Percentiles rank a stretch among this genome's conserved stretches.
Evolutionary conservation across 2,888 invertebrate genomes (phyloP).

Genomic region (Oxytorus armatus): DNA sequence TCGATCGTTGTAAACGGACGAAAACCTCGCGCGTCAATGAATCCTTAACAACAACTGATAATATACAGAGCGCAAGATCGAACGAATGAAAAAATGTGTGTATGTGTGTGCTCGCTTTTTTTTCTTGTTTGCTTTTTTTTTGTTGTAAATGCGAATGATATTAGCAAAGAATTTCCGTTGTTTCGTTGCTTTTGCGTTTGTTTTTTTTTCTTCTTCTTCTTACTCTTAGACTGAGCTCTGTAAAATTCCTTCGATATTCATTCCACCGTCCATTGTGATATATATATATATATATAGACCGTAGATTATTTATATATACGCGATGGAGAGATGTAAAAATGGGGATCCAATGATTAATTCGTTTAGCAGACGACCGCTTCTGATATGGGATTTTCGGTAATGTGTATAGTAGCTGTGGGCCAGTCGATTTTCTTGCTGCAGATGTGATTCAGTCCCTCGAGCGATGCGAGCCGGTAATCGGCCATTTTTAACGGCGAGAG

Average conservation of each 20-base stretch:
- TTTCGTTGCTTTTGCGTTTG: slow-evolving; percentile 33
- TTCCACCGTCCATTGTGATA: slow-evolving; percentile 35
- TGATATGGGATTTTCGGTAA: slow-evolving; percentile 92
- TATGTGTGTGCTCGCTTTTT: slow-evolving; percentile 36
- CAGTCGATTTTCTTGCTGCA: slow-evolving; percentile 85
- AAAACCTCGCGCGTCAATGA: slow-evolving; percentile 68
- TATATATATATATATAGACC: slow-evolving; percentile 44
- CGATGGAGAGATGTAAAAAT: slow-evolving; percentile 63
- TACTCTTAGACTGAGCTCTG: no score
- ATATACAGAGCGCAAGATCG: slow-evolving; percentile 39
- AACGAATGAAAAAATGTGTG: slow-evolving; percentile 50
- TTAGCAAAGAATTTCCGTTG: slow-evolving; percentile 54
- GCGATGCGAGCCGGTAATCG: slow-evolving; percentile 87
- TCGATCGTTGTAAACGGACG: slow-evolving; percentile 76
- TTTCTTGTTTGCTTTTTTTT: slow-evolving; percentile 27
- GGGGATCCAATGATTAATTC: slow-evolving; percentile 45
- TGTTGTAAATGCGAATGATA: slow-evolving; percentile 52
- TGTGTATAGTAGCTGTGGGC: slow-evolving; percentile 89
- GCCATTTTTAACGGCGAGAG: slow-evolving; percentile 90
- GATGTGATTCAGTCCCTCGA: slow-evolving; percentile 85
- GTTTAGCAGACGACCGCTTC: slow-evolving; percentile 90
- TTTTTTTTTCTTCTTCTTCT: slow-evolving; percentile 13
- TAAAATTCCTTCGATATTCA: slow-evolving; percentile 59
- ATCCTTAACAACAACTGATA: slow-evolving; percentile 47
- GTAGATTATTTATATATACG: slow-evolving; percentile 54